Evolutionary conservation across 1,140 invertebrate genomes (phyloP).

Genomic region (Cotesia vestalis): DNA sequence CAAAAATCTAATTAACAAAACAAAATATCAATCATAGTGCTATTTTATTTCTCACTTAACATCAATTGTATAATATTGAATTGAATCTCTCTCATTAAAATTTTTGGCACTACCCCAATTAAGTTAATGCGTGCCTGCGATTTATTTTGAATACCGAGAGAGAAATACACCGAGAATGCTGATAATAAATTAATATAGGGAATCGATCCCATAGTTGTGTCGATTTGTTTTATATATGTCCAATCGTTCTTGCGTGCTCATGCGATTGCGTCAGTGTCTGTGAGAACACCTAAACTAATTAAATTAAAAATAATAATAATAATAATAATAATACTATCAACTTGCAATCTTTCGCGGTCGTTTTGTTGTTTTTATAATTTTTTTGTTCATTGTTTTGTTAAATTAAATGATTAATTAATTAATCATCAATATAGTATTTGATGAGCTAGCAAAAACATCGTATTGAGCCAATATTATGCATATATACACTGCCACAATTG

Average conservation of each 20-base stretch:
- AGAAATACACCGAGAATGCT: neutral
- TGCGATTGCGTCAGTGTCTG: neutral
- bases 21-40: neutral
- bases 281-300: neutral
- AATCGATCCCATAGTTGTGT: neutral
- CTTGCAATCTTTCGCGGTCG: neutral
- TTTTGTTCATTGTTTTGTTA: constrained; percentile 3
- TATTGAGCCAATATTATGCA: constrained; percentile 17
- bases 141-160: constrained; percentile 5
- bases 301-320: neutral
- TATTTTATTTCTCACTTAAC: constrained; percentile 2
- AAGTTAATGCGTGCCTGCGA: neutral
- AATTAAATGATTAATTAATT: no score
- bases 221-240: neutral
- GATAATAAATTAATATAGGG: neutral
- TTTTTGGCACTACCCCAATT: constrained; percentile 5
- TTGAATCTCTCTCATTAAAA: constrained; percentile 23
- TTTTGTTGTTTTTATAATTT: neutral
- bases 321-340: neutral
- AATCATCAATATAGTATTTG: no score
- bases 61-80: constrained; percentile 20
- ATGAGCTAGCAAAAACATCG: neutral
- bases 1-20: neutral
- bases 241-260: neutral
- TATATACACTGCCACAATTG: constrained; percentile 24